Evolutionary conservation across 2,797 vertebrate genomes (phyloP).

Genomic region (Gobio occitaniae): DNA sequence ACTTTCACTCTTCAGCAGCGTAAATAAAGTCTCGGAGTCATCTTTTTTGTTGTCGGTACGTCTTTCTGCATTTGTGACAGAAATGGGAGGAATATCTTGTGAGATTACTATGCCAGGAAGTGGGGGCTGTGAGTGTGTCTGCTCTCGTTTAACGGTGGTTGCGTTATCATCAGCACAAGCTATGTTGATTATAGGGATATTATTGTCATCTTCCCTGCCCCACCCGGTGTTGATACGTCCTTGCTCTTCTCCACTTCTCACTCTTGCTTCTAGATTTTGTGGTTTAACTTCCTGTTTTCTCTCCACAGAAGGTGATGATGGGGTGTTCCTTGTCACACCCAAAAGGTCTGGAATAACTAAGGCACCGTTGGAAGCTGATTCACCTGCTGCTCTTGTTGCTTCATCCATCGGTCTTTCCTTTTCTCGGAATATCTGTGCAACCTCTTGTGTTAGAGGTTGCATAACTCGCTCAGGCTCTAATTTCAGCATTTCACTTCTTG

Average conservation of each 20-base stretch:
- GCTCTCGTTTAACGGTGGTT: slow-evolving; percentile 40
- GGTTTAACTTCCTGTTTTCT: slow-evolving; percentile 65
- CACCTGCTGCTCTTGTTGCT: slow-evolving; percentile 53
- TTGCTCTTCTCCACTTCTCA: slow-evolving; percentile 36
- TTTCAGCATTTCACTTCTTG: slow-evolving; percentile 69
- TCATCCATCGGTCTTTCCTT: slow-evolving; percentile 64
- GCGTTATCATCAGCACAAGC: slow-evolving; percentile 68
- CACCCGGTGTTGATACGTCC: slow-evolving; percentile 19
- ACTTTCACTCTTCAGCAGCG: slow-evolving; percentile 63
- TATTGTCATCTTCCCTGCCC: slow-evolving; percentile 57
- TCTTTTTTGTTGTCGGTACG: slow-evolving; percentile 43
- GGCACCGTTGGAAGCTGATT: slow-evolving; percentile 31
- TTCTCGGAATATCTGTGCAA: slow-evolving; percentile 53
- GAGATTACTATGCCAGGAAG: slow-evolving; percentile 42
- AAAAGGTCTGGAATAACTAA: slow-evolving; percentile 37
- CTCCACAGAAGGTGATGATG: slow-evolving; percentile 40
- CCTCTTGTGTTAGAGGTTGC: slow-evolving; percentile 60
- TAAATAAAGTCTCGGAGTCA: slow-evolving; percentile 63
- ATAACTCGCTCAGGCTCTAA: slow-evolving; percentile 68
- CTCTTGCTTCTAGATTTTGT: slow-evolving; percentile 60
- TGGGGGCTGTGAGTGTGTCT: slow-evolving; percentile 15
- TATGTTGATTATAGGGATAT: slow-evolving; percentile 74
- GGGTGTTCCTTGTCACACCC: slow-evolving; percentile 53
- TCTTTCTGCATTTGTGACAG: slow-evolving; percentile 69
- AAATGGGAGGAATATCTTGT: slow-evolving; percentile 69